These are phyloP conservation scores for Carpatolechia fugitivella DNA, from an alignment of 2,888 invertebrate genomes.

Conservation along the genomic window DNA sequence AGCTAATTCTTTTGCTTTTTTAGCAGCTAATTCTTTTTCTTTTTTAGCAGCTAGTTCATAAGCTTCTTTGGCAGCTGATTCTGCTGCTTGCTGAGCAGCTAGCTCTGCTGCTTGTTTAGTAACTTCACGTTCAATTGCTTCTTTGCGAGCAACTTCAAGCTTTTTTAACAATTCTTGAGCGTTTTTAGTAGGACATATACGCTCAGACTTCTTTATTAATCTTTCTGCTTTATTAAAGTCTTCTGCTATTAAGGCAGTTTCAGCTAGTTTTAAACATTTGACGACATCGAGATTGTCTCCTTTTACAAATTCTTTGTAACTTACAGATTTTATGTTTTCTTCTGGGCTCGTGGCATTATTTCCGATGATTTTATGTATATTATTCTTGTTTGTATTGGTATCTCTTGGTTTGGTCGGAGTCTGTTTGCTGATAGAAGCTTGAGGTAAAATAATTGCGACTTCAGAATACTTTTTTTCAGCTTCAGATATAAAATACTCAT, in stretches of 20 bases:
- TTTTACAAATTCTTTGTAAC: background rate
- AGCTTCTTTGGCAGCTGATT: background rate
- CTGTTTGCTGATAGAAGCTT: background rate
- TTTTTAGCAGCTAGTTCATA: background rate
- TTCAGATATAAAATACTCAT: background rate
- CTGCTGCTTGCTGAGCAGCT: background rate
- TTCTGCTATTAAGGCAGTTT: background rate
- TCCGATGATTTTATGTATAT: too few species aligned
- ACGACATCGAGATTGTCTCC: background rate
- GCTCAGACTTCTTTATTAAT: background rate
- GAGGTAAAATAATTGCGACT: background rate
- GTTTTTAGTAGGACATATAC: conserved; percentile 58
- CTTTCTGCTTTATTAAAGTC: background rate
- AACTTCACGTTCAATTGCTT: background rate
- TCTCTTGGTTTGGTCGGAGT: background rate
- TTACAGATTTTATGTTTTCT: background rate
- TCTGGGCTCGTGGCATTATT: background rate
- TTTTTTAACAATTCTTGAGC: conserved; percentile 57
- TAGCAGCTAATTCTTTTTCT: background rate
- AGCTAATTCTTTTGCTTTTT: background rate
- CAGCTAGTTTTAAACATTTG: background rate
- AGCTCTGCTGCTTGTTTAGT: background rate
- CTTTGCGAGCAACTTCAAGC: background rate
- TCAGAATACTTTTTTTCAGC: background rate
- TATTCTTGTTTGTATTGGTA: background rate